Base-by-base conservation (phyloP, 1,140 invertebrate species). In the Heliconius nattereri region DNA sequence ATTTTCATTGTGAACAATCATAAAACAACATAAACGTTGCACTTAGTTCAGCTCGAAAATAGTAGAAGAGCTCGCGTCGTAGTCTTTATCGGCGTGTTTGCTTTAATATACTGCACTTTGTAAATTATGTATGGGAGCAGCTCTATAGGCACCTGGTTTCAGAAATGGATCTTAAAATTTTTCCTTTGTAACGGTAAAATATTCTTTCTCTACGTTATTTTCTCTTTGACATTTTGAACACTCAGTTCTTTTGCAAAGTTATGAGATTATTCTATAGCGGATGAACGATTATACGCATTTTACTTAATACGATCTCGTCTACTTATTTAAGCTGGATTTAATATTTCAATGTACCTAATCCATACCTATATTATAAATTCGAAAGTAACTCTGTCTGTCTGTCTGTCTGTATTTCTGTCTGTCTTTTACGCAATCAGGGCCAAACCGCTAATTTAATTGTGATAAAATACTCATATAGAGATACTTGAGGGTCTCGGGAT, bases 1-100 rank as follows among this genome's bases (percentile, higher is more conserved):
- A 76, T 60, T 66, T 73, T 76, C 71, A 70, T 81, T 76, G 73
- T 73, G 49, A 19, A 74, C 29, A 72, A 70, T 73, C 40, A 52
- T 71, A 60, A 57, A 75, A 78, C 72, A 60, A 20, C 11, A 75
- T 66, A 26, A 66, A 66, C 11, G 60, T 66, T 66, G 60, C 60
- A 66, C 60, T 66, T 26, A 66, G 23, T 13, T 29, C 26, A 66
- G 60, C 60, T 66, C 60, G 9, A 66, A 66, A 66, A 23, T 66
- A 66, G 60, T 23, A n/a, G n/a, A 2, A 19, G 9, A 66, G 26
- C 23, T 26, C 23, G 60, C 13, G 13, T 29, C 60, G 60, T 29
- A 29, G 23, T 66, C 60, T 66, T 66, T 66, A 66, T 29, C 60
- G 60, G 60, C 3, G 13, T 66, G 60, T 66, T 66, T 29, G 60